Evolutionary conservation across 2,113 vertebrate species (phyloP).

Genomic region (Pan troglodytes): DNA sequence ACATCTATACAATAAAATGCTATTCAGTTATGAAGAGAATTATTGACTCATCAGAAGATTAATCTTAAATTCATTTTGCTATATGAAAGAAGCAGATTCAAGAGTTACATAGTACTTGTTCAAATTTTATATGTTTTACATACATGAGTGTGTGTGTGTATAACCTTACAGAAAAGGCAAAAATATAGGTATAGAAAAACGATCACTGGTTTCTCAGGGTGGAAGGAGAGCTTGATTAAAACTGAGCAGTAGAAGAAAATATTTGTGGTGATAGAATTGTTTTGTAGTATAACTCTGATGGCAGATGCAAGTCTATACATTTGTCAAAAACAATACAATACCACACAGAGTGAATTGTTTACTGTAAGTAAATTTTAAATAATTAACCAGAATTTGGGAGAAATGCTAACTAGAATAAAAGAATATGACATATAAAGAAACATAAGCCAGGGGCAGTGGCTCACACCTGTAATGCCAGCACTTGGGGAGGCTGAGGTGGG

Average conservation of each 20-base stretch:
- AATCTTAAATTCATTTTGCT: background rate
- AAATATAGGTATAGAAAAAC: background rate
- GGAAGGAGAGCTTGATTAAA: no score
- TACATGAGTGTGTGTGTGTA: background rate
- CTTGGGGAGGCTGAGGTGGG: no score
- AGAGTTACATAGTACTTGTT: background rate
- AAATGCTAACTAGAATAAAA: background rate
- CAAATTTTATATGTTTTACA: background rate
- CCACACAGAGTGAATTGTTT: background rate
- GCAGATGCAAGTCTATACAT: background rate
- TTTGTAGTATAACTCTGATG: background rate
- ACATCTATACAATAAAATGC: background rate
- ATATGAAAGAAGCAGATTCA: background rate
- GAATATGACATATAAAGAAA: background rate
- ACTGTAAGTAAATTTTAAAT: background rate
- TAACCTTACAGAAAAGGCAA: background rate
- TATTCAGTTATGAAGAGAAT: background rate
- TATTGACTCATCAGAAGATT: background rate
- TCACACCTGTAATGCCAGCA: no score
- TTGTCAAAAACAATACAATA: background rate
- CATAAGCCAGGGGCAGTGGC: no score
- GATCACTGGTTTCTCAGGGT: background rate
- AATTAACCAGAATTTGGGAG: background rate
- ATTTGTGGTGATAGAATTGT: background rate
- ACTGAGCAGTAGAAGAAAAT: background rate